phyloP scores from a whole-genome alignment of 2,113 vertebrate genomes.

The Fukomys damarensis region DNA sequence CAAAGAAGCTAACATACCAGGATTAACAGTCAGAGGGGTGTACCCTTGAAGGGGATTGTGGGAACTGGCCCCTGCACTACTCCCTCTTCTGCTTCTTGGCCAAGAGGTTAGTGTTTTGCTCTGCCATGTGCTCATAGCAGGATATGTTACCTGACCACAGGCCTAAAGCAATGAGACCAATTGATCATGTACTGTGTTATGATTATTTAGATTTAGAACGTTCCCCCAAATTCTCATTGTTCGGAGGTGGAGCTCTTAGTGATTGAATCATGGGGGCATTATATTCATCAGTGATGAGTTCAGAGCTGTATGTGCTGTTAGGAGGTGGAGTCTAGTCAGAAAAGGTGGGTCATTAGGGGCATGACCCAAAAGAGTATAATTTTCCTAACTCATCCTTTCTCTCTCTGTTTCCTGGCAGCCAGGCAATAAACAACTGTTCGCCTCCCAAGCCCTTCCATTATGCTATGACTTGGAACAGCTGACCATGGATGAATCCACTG shows the following conservation, averaged over 20 bases:
- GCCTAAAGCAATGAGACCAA: neutral
- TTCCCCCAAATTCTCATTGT: neutral
- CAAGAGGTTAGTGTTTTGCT: neutral
- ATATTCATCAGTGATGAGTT: neutral
- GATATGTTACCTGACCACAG: neutral
- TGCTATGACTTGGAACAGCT: neutral
- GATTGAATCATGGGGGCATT: neutral
- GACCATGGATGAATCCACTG: neutral
- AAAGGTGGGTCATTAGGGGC: neutral
- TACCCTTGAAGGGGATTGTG: neutral
- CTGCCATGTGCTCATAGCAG: neutral
- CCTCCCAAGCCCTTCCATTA: neutral
- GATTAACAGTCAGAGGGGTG: neutral
- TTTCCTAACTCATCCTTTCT: neutral
- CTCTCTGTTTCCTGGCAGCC: neutral
- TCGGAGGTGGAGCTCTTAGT: neutral
- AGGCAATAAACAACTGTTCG: neutral
- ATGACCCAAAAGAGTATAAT: neutral
- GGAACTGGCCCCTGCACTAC: neutral
- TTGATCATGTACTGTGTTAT: neutral
- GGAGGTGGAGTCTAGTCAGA: neutral
- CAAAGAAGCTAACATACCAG: neutral
- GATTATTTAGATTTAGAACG: neutral
- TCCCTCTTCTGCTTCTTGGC: neutral
- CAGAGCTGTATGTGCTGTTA: neutral